Conservation (phyloP, 2,113 vertebrate species). For the Thermophis baileyi region DNA sequence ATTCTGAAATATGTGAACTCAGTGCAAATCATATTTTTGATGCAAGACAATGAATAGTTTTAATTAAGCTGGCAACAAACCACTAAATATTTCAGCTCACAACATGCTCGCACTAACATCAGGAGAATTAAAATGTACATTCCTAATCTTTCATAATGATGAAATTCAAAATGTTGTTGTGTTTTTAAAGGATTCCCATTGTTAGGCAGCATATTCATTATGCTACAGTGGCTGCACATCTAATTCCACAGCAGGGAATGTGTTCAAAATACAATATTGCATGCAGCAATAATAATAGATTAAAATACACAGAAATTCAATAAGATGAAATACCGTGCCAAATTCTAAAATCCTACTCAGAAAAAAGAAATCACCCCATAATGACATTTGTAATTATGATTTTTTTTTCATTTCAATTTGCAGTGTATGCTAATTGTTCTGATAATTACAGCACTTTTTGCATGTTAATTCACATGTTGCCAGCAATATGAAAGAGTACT, state of each 20-base stretch:
- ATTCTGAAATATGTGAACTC: slow-evolving; percentile 51
- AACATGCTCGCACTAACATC: slow-evolving; percentile 44
- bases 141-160: slow-evolving; percentile 63
- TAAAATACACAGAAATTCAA: slow-evolving; percentile 46
- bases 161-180: slow-evolving; percentile 57
- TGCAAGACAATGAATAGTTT: slow-evolving; percentile 53
- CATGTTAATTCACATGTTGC: slow-evolving; percentile 17
- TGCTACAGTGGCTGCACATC: slow-evolving; percentile 52
- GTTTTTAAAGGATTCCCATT: slow-evolving; percentile 60
- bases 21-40: slow-evolving; percentile 50
- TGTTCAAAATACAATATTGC: slow-evolving; percentile 45
- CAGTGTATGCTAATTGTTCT: slow-evolving; percentile 21
- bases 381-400: slow-evolving; percentile 29
- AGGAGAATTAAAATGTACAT: slow-evolving; percentile 58
- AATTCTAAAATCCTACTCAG: slow-evolving; percentile 47
- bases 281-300: slow-evolving; percentile 50
- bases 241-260: slow-evolving; percentile 60
- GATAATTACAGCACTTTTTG: slow-evolving; percentile 26
- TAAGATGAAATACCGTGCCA: slow-evolving; percentile 27
- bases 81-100: slow-evolving; percentile 55
- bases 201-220: slow-evolving; percentile 56
- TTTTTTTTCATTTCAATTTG: slow-evolving; percentile 32
- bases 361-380: slow-evolving; percentile 17
- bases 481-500: neutral
- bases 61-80: slow-evolving; percentile 61